These are phyloP conservation scores for Melanotaenia parkinsoni DNA, from an alignment of 2,797 vertebrate species.

Conservation along the genomic window DNA sequence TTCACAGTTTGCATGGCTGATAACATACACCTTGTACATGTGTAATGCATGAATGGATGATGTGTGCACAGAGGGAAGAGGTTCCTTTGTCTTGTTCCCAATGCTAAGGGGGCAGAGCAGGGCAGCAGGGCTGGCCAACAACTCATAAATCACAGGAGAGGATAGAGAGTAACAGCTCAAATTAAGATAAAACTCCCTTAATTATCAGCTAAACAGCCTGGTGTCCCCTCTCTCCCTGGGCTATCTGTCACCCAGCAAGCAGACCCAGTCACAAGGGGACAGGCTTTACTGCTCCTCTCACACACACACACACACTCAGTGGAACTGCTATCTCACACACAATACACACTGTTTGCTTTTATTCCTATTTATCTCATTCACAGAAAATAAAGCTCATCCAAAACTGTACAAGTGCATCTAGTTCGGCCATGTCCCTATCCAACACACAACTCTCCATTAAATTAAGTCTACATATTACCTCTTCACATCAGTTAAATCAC, in stretches of 20 bases:
- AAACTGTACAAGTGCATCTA: conserved; percentile 13
- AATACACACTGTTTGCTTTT: conserved; percentile 27
- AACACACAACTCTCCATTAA: conserved; percentile 69
- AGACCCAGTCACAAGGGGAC: conserved; percentile 71
- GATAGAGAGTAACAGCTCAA: conserved; percentile 87
- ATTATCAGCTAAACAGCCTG: conserved; percentile 84
- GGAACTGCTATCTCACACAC: conserved; percentile 46
- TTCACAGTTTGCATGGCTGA: conserved; percentile 19
- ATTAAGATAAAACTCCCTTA: conserved; percentile 88
- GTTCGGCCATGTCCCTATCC: background rate
- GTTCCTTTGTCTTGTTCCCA: conserved; percentile 73
- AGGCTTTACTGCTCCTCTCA: conserved; percentile 70
- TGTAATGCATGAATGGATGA: conserved; percentile 30
- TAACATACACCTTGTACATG: conserved; percentile 27
- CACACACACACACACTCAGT: conserved; percentile 33
- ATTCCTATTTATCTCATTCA: conserved; percentile 28
- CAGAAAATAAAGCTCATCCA: conserved; percentile 5
- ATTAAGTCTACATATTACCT: conserved; percentile 58
- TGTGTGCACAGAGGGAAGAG: conserved; percentile 44
- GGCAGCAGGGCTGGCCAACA: conserved; percentile 65
- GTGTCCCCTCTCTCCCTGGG: conserved; percentile 77
- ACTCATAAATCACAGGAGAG: conserved; percentile 86
- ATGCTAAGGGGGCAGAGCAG: conserved; percentile 74
- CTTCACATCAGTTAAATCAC: conserved; percentile 49
- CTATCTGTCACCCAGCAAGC: conserved; percentile 71